Percentiles rank a stretch among this genome's conserved stretches.
Conservation (phyloP, 2,113 vertebrate genomes). For the Pseudopipra pipra region DNA sequence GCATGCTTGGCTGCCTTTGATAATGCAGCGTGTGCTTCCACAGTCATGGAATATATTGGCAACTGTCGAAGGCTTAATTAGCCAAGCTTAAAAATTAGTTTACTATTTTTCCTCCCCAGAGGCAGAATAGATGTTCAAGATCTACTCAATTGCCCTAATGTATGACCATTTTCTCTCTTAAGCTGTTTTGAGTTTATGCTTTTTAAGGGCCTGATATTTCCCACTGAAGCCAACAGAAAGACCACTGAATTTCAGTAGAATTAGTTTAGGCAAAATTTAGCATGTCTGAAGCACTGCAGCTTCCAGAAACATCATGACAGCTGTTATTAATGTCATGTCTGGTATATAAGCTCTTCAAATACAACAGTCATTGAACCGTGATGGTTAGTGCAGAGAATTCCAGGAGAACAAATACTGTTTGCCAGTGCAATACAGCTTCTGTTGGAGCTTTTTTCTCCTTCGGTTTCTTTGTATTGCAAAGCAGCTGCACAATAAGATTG, state of each 20-base stretch:
- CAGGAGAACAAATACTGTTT: not conserved
- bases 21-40: not conserved
- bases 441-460: not conserved
- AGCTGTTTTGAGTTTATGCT: not conserved
- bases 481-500: conserved; percentile 1
- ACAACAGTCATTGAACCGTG: not conserved
- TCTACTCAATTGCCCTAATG: not conserved
- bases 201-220: not conserved
- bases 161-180: not conserved
- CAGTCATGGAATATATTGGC: fast-evolving
- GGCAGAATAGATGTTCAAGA: not conserved
- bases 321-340: not conserved
- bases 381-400: not conserved
- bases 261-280: not conserved
- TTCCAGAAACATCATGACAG: not conserved
- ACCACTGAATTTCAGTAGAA: not conserved
- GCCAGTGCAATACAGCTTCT: not conserved
- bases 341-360: not conserved
- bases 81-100: not conserved
- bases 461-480: conserved; percentile 12
- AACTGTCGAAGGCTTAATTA: not conserved
- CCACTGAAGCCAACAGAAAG: not conserved
- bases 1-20: not conserved
- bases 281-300: not conserved
- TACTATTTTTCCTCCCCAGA: not conserved